Evolutionary conservation across 2,888 invertebrate genomes (phyloP), one percentile per base, ranked within the genome.

Genomic region (Lottia scabra): DNA sequence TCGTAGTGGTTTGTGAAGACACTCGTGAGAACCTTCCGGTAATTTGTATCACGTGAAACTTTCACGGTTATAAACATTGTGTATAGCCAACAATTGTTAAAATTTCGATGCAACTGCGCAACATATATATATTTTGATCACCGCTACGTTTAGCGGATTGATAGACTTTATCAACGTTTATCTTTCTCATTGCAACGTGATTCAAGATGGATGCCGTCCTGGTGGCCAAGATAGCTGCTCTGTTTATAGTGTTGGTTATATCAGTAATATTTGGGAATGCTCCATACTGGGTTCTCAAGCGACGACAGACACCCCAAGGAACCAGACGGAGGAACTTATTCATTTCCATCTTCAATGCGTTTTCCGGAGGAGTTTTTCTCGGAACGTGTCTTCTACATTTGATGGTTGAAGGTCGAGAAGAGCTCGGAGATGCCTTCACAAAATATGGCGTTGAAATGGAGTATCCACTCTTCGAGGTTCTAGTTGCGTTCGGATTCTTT

Each of bases 321-420:
- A 38, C 56, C 26, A 2, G 30, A 8, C 38, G 62, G 26, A 23
- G 64, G 26, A 63, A 69, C 15, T 45, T 27, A 62, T 48, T 71
- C 13, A 43, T 78, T 30, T 56, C 69, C 19, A 48, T 65, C 45
- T 69, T 78, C 23, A 76, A 78, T 75, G 88, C 88, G 68, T 75
- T 88, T 63, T 84, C 86, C 30, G 87, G 86, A 13, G 89, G 89
- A 12, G 86, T 89, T 30, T 89, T 89, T 71, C 76, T 89, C 16
- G 87, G 84, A 6, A 85, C 87, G 76, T 85, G 86, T 72, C 83
- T 89, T 69, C 77, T 89, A 8, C 84, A 85, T 46, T 78, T 89
- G 15, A 74, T 89, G 48, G 86, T 87, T 0, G 83, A 86, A 70
- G 87, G 86, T 0, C 70, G 81, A 44, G 81, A 85, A 62, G 80